phyloP scores from a whole-genome alignment of 1,140 invertebrate genomes.

The Meloidogyne hapla region DNA sequence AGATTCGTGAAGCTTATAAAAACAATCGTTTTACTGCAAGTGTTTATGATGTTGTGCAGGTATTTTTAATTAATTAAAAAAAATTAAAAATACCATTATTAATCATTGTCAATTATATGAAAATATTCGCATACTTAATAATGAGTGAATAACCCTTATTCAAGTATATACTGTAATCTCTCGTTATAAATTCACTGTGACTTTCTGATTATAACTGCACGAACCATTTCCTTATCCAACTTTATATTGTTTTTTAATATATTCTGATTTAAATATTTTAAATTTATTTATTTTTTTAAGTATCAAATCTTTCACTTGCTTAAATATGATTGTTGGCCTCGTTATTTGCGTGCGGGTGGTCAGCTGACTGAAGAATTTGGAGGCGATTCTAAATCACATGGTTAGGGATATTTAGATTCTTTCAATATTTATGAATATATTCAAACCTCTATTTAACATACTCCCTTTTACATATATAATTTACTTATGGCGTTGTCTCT shows the following conservation, averaged over 20 bases:
- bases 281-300: background rate
- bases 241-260: no score
- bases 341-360: constrained; percentile 57
- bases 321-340: constrained; percentile 62
- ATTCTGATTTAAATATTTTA: no score
- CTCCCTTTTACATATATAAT: no score
- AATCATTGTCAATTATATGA: no score
- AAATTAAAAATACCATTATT: no score
- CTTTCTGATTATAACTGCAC: no score
- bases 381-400: constrained; percentile 27
- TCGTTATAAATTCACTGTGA: no score
- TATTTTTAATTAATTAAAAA: constrained; percentile 53
- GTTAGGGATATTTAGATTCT: background rate
- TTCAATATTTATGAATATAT: background rate
- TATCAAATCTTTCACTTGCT: constrained; percentile 61
- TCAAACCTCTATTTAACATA: no score
- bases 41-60: constrained; percentile 60
- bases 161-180: background rate
- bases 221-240: background rate
- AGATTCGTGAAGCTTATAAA: constrained; percentile 52
- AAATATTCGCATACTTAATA: background rate
- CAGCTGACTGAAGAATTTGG: constrained; percentile 37
- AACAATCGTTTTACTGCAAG: constrained; percentile 44
- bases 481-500: no score
- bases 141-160: background rate